Evolutionary conservation across 2,113 vertebrate species (phyloP).

Genomic region (Agapornis roseicollis): DNA sequence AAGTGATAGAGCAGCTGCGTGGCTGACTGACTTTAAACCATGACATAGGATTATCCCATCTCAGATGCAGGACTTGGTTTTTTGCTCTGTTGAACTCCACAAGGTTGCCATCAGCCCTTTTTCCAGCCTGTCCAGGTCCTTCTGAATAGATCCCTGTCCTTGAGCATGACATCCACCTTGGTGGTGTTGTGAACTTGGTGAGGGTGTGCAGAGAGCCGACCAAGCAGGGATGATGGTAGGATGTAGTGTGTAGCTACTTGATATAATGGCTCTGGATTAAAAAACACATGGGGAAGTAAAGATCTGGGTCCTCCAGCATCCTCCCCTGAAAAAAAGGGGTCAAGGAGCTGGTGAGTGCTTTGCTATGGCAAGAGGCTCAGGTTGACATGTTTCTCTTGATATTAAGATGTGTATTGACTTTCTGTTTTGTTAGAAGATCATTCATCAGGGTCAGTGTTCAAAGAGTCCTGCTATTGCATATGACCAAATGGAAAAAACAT

Average conservation of each 20-base stretch:
- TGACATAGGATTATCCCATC: neutral
- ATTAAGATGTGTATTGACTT: neutral
- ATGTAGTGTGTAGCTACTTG: neutral
- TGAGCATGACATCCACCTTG: accelerated
- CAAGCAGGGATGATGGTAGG: neutral
- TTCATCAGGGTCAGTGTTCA: neutral
- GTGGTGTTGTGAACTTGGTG: neutral
- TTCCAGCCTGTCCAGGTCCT: neutral
- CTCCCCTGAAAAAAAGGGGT: neutral
- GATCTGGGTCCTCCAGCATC: neutral
- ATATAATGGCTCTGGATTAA: neutral
- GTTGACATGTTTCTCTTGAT: neutral
- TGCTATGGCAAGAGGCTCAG: neutral
- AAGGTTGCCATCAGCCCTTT: neutral
- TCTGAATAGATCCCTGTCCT: neutral
- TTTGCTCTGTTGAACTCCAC: neutral
- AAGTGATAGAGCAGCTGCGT: no score
- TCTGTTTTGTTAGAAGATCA: neutral
- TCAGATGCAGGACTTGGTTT: neutral
- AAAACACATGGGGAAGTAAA: neutral
- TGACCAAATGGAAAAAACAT: neutral
- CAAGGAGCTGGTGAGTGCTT: neutral
- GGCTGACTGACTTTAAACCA: no score
- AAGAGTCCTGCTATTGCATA: neutral
- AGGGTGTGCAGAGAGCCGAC: neutral